Evolutionary conservation across 1,140 invertebrate species (phyloP), one percentile per base, ranked within the genome.

Genomic region (Drosophila pruinosa): DNA sequence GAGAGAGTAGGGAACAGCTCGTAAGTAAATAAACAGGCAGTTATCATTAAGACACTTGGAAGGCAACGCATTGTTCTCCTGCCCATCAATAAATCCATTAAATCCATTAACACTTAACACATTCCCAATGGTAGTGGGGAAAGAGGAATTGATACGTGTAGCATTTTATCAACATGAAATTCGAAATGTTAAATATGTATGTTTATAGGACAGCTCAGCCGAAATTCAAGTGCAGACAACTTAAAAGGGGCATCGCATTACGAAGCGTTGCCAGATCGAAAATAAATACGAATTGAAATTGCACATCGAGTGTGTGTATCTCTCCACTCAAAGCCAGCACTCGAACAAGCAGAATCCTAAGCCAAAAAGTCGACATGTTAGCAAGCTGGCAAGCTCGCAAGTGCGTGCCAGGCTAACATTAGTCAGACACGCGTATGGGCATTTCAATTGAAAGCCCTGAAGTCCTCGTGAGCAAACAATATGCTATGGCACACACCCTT

Each of bases 381-480:
- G 34, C 39, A 68, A 68, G 56, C 54, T 31, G 53, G 47, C 57
- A 58, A 65, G 63, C 31, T 41, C 53, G 26, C 54, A 57, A 34
- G 47, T 68, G 64, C 65, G 58, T 69, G 65, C 47, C 31, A 52
- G 39, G 48, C 58, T 63, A 63, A 69, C 65, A 69, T 69, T 52
- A 63, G 65, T 68, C 45, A 43, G 56, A 50, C 56, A 68, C 26
- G 41, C 17, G 41, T 38, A 38, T 26, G 31, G 56, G 31, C 48
- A 63, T 34, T 52, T 12, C 8, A 19, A 52, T 15, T 19, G 48
- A 45, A 36, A 4, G 43, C 14, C 28, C 21, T 28, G 7, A 65
- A 12, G 21, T 52, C 47, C 34, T 53, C 39, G 59, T 17, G 10
- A 21, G 36, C 36, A 22, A 26, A 21, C 26, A 24, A 24, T 15